These are phyloP conservation scores for Dromiciops gliroides DNA, from an alignment of 2,113 vertebrate species.

Conservation along the genomic window DNA sequence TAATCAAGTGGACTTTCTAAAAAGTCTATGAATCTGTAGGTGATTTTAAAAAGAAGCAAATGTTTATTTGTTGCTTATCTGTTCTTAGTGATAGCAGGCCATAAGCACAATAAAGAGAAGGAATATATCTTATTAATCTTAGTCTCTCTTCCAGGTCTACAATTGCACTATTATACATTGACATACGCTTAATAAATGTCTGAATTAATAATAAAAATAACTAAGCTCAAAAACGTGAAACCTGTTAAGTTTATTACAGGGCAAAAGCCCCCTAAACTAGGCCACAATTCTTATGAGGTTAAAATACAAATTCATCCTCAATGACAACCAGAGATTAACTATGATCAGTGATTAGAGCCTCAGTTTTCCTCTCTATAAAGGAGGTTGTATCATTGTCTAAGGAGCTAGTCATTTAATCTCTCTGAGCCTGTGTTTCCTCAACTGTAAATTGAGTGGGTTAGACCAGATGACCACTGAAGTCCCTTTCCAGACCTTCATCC, in stretches of 20 bases:
- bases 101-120: neutral
- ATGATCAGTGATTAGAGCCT: neutral
- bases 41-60: constrained; percentile 22
- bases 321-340: neutral
- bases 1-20: neutral
- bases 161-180: neutral
- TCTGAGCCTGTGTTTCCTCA: neutral
- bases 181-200: neutral
- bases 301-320: neutral
- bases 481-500: neutral
- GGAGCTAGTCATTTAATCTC: neutral
- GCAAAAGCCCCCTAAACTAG: too few relatives aligned
- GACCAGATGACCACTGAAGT: neutral
- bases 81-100: constrained; percentile 7
- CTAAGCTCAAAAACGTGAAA: neutral
- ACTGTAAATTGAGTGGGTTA: neutral
- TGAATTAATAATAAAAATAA: neutral
- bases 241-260: neutral
- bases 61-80: neutral
- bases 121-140: neutral
- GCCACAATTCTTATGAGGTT: neutral
- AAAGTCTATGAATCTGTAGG: neutral
- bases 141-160: neutral
- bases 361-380: neutral
- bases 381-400: neutral